Evolutionary conservation across 1,140 invertebrate genomes (phyloP).

Genomic region (Drosophila lacteicornis): DNA sequence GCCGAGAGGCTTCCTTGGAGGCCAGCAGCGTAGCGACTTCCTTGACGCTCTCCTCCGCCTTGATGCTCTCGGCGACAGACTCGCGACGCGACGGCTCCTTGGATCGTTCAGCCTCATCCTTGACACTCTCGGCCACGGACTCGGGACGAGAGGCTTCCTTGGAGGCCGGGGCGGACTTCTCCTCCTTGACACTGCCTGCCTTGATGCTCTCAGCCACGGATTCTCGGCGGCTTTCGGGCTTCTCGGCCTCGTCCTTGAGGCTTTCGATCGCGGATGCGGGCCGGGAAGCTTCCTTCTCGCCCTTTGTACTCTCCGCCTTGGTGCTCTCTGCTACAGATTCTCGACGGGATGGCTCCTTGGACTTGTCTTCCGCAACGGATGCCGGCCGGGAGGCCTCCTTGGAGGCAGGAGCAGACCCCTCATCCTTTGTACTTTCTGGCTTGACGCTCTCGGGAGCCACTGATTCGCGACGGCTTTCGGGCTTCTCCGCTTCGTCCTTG

Average conservation of each 20-base stretch:
- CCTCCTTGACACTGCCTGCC: constrained; percentile 7
- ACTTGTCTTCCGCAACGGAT: constrained; percentile 32
- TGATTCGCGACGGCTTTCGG: too few relatives aligned
- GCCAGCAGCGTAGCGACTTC: constrained; percentile 18
- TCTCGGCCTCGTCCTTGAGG: constrained; percentile 31
- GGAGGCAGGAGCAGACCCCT: too few relatives aligned
- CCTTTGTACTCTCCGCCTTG: constrained; percentile 26
- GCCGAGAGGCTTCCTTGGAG: constrained; percentile 46
- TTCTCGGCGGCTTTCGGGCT: constrained; percentile 1
- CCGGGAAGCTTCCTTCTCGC: constrained; percentile 41
- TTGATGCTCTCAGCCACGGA: constrained; percentile 39
- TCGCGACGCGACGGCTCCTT: constrained; percentile 31
- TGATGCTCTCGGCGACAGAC: constrained; percentile 24
- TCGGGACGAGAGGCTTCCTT: constrained; percentile 50
- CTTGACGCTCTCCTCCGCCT: constrained; percentile 9
- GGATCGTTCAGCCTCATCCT: constrained; percentile 20
- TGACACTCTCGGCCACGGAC: constrained; percentile 47
- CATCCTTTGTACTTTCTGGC: too few relatives aligned
- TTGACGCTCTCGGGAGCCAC: too few relatives aligned
- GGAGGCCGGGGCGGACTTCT: constrained; percentile 16
- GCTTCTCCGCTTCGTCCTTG: too few relatives aligned
- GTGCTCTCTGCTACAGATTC: constrained; percentile 28
- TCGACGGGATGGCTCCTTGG: constrained; percentile 17
- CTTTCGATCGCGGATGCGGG: constrained; percentile 33
- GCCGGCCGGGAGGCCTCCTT: constrained; percentile 12